Conservation (phyloP, 2,797 vertebrate genomes). For the Capromys pilorides region DNA sequence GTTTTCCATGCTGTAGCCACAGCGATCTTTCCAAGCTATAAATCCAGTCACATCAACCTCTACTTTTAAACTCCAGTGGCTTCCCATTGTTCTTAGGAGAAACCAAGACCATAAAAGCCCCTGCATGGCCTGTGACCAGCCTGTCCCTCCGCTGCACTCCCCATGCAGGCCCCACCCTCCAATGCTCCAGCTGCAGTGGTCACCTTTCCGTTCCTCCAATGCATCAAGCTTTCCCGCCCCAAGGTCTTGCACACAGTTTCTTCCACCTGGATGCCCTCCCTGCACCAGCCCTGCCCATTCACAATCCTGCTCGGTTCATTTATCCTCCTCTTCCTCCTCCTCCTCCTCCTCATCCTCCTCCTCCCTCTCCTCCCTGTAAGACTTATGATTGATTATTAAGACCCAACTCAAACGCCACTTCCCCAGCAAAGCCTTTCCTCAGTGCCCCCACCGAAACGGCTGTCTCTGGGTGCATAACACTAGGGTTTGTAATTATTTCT, state of each 20-base stretch:
- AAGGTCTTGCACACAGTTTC: not conserved
- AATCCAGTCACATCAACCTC: not conserved
- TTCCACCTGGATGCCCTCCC: not conserved
- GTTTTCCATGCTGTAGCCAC: not conserved
- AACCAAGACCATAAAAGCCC: not conserved
- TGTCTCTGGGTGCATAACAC: conserved; percentile 6
- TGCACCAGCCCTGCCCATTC: not conserved
- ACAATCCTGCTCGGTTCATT: not conserved
- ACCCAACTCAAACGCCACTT: conserved; percentile 44
- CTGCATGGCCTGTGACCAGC: not conserved
- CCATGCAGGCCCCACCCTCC: not conserved
- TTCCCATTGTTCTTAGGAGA: not conserved
- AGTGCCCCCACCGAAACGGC: not conserved
- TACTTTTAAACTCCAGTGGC: not conserved
- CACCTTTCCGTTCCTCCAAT: not conserved
- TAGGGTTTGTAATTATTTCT: conserved; percentile 15
- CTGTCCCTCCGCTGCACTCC: not conserved
- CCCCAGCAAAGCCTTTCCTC: not conserved
- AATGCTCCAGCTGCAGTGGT: not conserved
- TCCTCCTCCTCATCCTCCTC: not conserved
- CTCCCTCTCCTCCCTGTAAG: not conserved
- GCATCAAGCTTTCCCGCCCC: not conserved
- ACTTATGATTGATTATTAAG: not conserved
- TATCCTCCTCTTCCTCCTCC: conserved; percentile 38
- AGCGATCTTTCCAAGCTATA: not conserved